Base-by-base conservation (phyloP, 2,797 vertebrate species). In the Steatocranus sp. region DNA sequence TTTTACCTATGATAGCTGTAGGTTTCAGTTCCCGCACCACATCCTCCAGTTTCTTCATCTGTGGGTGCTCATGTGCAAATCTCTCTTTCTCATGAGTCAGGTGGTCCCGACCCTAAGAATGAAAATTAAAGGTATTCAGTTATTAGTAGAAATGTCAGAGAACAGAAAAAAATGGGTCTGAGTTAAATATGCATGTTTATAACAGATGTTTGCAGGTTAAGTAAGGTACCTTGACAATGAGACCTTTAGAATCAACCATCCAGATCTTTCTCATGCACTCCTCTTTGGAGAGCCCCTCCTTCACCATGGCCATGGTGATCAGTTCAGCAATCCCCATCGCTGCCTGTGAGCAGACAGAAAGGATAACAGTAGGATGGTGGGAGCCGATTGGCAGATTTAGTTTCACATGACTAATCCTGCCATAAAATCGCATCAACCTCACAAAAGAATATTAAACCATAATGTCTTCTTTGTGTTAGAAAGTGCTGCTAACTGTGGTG, bases 161-260 rank as follows among this genome's bases (percentile, higher is more conserved):
- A 30, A 18, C 25, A n/a, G 10, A 70, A 30, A 61, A 48, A 30
- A 30, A 18, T 5, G 17, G 41, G 66, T 36, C 17, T 48, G 11
- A 73, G 25, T 48, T 48, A 48, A 73, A 30, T 48, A 30, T 73
- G 15, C 15, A 61, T n/a, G 56, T 36, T 61, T 61, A 61, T 61
- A n/a, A 18, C 8, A 10, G 51, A 43, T 32, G n/a, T 75, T 5
- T 86, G 12, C 11, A 32, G 77, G 51, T 77, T 49, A 8, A 75
- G 11, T 30, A 50, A 75, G 82, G 91, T 95, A 99, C 99, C 98
- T 99, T 99, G 74, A 99, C 98, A 46, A 99, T 96, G 81, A 99
- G 96, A 86, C 99, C 99, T 91, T 99, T 99, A 1, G 98, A 99
- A 93, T 99, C 99, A 75, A 99, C 98, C 98, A 99, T 96, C 99